Conservation (phyloP, 2,113 vertebrate species). For the Megaceryle maxima region DNA sequence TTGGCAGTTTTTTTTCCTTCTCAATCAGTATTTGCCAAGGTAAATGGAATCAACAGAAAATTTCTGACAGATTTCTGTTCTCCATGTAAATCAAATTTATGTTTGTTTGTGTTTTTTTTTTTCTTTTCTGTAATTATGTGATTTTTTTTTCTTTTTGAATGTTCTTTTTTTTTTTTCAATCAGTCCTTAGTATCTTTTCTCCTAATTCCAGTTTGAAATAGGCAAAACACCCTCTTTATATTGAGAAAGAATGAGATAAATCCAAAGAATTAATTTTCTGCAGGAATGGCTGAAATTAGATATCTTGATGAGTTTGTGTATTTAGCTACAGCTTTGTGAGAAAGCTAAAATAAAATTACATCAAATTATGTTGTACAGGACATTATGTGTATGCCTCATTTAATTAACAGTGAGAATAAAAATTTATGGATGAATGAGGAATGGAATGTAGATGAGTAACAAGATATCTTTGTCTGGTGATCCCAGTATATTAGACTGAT, state of each 20-base stretch:
- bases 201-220: neutral
- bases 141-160: neutral
- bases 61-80: neutral
- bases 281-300: neutral
- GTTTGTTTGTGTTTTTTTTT: neutral
- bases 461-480: neutral
- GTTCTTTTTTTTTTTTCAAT: neutral
- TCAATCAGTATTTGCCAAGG: neutral
- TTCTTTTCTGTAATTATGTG: neutral
- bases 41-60: neutral
- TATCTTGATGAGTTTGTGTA: neutral
- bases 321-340: neutral
- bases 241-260: neutral
- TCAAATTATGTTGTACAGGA: neutral
- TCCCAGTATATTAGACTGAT: neutral
- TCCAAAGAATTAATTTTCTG: neutral
- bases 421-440: neutral
- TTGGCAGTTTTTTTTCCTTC: neutral
- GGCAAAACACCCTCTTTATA: rapidly evolving
- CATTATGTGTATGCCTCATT: neutral
- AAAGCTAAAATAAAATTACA: neutral
- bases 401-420: neutral
- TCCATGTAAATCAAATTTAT: neutral
- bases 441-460: neutral
- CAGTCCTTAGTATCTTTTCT: neutral